These are phyloP conservation scores for Meloidogyne floridensis DNA, from an alignment of 1,140 invertebrate genomes.

Conservation along the genomic window DNA sequence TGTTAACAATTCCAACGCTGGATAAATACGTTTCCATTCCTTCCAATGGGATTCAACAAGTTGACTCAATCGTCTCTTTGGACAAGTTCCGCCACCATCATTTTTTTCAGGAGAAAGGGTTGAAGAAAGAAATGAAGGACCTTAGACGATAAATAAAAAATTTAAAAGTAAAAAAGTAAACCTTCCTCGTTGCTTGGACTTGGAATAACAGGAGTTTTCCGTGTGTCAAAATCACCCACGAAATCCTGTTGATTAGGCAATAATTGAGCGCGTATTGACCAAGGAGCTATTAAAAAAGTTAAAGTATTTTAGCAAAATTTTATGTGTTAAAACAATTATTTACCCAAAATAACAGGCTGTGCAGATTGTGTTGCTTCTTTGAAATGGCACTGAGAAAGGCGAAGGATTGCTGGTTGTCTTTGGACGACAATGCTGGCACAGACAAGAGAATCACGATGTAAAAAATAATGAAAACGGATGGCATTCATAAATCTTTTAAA, in stretches of 20 bases:
- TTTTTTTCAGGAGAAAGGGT: background rate
- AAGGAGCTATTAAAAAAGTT: constrained; percentile 29
- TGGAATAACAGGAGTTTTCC: background rate
- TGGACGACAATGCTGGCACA: constrained; percentile 45
- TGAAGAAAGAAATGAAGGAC: background rate
- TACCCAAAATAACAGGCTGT: constrained; percentile 47
- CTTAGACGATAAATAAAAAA: background rate
- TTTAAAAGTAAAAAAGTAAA: background rate
- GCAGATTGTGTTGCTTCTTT: background rate
- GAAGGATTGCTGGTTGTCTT: constrained; percentile 43
- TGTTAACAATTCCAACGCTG: background rate
- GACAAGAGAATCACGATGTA: constrained; percentile 51
- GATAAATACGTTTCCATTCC: constrained; percentile 36
- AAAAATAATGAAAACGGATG: constrained; percentile 43
- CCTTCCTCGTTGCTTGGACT: constrained; percentile 1
- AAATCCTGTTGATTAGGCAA: constrained; percentile 43
- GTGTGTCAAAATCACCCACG: background rate
- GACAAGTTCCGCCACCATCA: background rate
- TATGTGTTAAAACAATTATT: background rate
- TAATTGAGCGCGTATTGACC: constrained; percentile 46
- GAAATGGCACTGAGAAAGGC: constrained; percentile 34
- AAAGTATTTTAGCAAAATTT: background rate
- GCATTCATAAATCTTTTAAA: constrained; percentile 43
- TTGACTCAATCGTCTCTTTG: constrained; percentile 36
- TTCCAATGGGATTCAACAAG: constrained; percentile 39